Evolutionary conservation across 2,797 vertebrate genomes (phyloP), one percentile per base, ranked within the genome.

Genomic region (Eremophila alpestris): DNA sequence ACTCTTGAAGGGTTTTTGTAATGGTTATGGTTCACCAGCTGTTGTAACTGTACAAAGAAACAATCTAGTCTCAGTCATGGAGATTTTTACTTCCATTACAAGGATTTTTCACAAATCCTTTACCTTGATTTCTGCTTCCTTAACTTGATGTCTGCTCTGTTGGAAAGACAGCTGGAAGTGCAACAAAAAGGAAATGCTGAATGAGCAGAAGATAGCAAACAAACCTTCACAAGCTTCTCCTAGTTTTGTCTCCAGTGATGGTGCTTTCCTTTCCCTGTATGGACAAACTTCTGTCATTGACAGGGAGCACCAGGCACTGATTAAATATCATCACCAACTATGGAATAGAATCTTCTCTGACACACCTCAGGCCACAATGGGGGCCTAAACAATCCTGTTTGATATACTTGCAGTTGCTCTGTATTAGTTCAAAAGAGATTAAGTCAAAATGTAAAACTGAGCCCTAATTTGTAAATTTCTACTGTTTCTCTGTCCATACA

Each of bases 131-230:
- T 88, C 36, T 27, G 0, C 45, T 81, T 94, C 60, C 85, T 90
- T 65, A 89, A 68, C 48, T 46, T 69, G 51, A 65, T 59, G 34
- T 94, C 51, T 83, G 22, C 70, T 79, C 74, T 83, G 52, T 77
- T 93, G 89, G 70, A 92, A 94, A 68, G 38, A 36, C 18, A 75
- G 26, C 59, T 70, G 36, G 27, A 88, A 87, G 36, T 21, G 45
- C 38, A 78, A 56, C 68, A 85, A 90, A 93, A 93, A 74, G 65
- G 70, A 96, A 97, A 88, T 56, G 64, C 38, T 76, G 48, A 76
- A 79, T 27, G 51, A 89, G 34, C 38, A 76, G 94, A 90, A 82
- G 54, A 73, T 10, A 87, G 27, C 74, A 94, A 91, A 84, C 9
- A 21, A 88, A 51, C n/a, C 23, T 69, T 36, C 14, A 1, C 68